Evolutionary conservation across 2,888 invertebrate species (phyloP).

Genomic region (Gastracanthus pulcherrimus): DNA sequence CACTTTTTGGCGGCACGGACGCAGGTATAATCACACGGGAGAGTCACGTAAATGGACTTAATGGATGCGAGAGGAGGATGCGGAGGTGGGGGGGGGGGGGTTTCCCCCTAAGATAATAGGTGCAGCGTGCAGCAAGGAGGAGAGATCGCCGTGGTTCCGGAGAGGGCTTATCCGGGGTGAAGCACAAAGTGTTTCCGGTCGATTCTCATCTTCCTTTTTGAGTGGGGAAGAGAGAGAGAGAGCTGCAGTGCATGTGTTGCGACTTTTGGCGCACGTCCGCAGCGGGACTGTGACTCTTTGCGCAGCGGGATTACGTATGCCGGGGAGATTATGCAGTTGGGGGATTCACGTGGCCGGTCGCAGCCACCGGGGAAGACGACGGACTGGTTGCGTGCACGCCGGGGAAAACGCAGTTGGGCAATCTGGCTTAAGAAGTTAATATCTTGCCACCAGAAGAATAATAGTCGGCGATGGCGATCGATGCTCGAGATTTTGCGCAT

Average conservation of each 20-base stretch:
- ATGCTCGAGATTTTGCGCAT: not conserved
- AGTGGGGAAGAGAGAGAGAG: no score
- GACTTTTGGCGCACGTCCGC: not conserved
- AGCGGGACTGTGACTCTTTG: conserved; percentile 3
- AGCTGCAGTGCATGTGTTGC: conserved; percentile 29
- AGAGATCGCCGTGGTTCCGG: not conserved
- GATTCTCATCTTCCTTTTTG: no score
- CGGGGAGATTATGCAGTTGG: conserved; percentile 6
- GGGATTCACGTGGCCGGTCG: no score
- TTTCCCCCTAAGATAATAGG: conserved; percentile 22
- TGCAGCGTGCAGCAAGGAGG: not conserved
- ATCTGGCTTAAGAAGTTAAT: not conserved
- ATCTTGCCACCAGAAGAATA: not conserved
- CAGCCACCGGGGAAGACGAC: no score
- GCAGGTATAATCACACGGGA: not conserved
- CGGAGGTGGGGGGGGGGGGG: not conserved
- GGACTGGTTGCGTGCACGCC: not conserved
- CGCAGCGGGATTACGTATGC: conserved; percentile 39
- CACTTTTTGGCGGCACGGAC: not conserved
- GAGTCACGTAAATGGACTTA: conserved; percentile 41
- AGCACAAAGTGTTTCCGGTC: conserved; percentile 10
- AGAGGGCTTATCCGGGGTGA: not conserved
- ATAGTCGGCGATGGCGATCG: not conserved
- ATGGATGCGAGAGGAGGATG: no score
- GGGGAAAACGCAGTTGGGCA: not conserved